Evolutionary conservation across 2,797 vertebrate genomes (phyloP).

Genomic region (Chrysolophus pictus): DNA sequence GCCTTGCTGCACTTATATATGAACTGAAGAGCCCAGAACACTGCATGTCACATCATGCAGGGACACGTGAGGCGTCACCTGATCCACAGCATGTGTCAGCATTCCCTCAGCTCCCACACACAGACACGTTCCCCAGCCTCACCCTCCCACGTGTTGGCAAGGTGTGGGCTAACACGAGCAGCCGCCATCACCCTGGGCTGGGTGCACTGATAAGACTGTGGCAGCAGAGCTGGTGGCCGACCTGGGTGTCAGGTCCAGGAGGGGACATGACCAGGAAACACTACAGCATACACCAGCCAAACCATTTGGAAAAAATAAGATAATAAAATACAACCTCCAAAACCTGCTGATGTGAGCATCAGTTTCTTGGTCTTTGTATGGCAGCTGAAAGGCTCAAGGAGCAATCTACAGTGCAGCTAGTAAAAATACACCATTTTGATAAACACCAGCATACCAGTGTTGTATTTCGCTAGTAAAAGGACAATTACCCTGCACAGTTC

Average conservation of each 20-base stretch:
- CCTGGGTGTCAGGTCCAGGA: not conserved
- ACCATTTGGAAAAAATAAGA: too few species aligned
- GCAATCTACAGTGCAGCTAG: not conserved
- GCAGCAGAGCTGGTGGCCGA: not conserved
- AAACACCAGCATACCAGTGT: not conserved
- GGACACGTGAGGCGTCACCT: not conserved
- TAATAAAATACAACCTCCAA: not conserved
- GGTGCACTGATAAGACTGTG: accelerated
- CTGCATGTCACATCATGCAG: accelerated
- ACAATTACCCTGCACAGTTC: not conserved
- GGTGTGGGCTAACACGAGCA: accelerated
- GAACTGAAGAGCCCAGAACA: not conserved
- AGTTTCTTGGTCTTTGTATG: not conserved
- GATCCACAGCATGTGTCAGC: not conserved
- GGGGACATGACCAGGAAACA: not conserved
- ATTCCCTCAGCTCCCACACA: not conserved
- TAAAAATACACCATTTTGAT: not conserved
- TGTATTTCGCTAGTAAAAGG: not conserved
- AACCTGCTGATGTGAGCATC: not conserved
- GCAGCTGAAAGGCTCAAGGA: not conserved
- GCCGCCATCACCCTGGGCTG: accelerated
- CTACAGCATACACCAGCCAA: not conserved
- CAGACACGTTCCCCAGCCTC: not conserved
- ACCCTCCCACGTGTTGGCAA: accelerated
- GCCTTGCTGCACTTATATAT: not conserved